Percentiles rank a stretch among this genome's conserved stretches.
Conservation (phyloP, 2,888 invertebrate genomes). For the Acanthacorydalis orientalis region DNA sequence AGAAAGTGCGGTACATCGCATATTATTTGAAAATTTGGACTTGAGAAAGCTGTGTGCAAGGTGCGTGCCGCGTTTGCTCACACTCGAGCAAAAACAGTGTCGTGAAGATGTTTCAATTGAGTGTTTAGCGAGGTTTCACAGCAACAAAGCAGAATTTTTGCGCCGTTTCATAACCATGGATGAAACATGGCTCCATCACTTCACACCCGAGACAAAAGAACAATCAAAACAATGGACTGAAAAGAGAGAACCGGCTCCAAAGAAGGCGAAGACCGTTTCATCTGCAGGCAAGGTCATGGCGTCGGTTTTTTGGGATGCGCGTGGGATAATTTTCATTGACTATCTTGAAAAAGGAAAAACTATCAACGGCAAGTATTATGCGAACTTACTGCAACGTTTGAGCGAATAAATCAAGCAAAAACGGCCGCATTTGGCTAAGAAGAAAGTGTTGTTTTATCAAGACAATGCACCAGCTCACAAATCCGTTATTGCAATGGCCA, state of each 20-base stretch:
- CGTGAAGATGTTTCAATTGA: constrained; percentile 15
- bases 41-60: constrained; percentile 17
- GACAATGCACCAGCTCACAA: constrained; percentile 9
- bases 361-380: constrained; percentile 13
- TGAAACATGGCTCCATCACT: constrained; percentile 19
- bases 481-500: constrained; percentile 8
- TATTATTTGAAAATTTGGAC: constrained; percentile 14
- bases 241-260: constrained; percentile 10
- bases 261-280: constrained; percentile 11
- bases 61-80: constrained; percentile 19
- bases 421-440: constrained; percentile 13
- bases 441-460: constrained; percentile 11
- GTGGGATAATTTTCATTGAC: constrained; percentile 15
- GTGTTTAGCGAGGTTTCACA: constrained; percentile 16
- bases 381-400: constrained; percentile 12
- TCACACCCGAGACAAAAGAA: constrained; percentile 17
- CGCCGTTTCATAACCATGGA: constrained; percentile 18
- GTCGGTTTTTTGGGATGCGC: constrained; percentile 17
- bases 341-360: constrained; percentile 17
- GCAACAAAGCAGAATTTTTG: constrained; percentile 17
- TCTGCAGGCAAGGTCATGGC: constrained; percentile 13
- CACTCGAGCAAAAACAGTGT: constrained; percentile 15
- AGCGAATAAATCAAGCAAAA: constrained; percentile 12
- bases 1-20: constrained; percentile 12
- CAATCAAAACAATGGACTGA: constrained; percentile 8